Evolutionary conservation across 2,888 invertebrate species (phyloP).

Genomic region (Cheilosia vernalis): DNA sequence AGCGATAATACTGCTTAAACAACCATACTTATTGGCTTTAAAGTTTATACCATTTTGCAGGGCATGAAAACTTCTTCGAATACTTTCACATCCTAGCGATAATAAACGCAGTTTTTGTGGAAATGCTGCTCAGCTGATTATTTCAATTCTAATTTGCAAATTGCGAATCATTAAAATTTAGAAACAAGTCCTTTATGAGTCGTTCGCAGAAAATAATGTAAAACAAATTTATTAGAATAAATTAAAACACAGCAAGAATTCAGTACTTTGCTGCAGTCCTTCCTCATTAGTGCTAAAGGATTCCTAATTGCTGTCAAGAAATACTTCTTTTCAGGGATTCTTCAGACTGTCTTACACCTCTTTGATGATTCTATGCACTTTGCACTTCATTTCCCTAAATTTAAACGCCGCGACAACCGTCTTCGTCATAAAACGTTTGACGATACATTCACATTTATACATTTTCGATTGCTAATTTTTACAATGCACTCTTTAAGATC

Average conservation of each 20-base stretch:
- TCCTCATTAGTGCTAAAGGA: constrained; percentile 29
- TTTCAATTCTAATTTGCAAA: not conserved
- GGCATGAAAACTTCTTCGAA: not conserved
- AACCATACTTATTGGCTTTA: too few species aligned
- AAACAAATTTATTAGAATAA: not conserved
- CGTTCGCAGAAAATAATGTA: not conserved
- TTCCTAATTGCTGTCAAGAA: constrained; percentile 40
- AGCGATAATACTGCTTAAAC: too few species aligned
- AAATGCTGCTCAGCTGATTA: not conserved
- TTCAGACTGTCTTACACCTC: not conserved
- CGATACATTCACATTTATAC: constrained; percentile 19
- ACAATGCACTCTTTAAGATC: constrained; percentile 32
- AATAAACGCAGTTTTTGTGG: not conserved
- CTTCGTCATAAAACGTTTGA: not conserved
- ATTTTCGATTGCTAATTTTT: constrained; percentile 40
- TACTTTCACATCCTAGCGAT: not conserved
- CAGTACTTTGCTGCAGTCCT: constrained; percentile 3
- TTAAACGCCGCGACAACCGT: not conserved
- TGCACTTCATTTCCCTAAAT: constrained; percentile 3
- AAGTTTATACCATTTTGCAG: too few species aligned
- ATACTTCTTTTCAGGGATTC: not conserved
- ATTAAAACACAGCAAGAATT: not conserved
- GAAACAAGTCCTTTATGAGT: not conserved
- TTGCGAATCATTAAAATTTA: constrained; percentile 15
- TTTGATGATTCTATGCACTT: not conserved